Evolutionary conservation across 2,113 vertebrate species (phyloP).

Genomic region (Aptenodytes patagonicus): DNA sequence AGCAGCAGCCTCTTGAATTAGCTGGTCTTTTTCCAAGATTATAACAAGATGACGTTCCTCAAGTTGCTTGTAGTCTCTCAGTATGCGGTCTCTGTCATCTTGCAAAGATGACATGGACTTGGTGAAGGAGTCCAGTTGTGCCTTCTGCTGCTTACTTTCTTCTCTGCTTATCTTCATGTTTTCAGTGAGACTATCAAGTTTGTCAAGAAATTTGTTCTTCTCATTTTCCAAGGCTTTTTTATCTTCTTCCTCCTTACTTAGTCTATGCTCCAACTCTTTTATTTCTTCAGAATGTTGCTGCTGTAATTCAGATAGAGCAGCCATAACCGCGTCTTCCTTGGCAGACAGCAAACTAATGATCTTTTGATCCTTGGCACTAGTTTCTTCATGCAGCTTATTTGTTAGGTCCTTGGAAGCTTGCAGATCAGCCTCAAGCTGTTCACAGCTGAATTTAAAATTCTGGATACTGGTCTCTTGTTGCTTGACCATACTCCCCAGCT

Average conservation of each 20-base stretch:
- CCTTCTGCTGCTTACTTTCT: constrained; percentile 79
- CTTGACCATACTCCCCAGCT: constrained; percentile 69
- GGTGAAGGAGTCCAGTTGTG: constrained; percentile 85
- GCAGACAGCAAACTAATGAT: constrained; percentile 85
- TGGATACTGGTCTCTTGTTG: constrained; percentile 81
- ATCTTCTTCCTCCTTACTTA: constrained; percentile 64
- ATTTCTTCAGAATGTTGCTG: constrained; percentile 83
- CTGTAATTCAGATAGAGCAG: constrained; percentile 73
- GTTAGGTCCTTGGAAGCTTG: constrained; percentile 82
- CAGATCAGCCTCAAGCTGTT: constrained; percentile 88
- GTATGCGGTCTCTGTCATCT: constrained; percentile 87
- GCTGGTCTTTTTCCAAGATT: constrained; percentile 89
- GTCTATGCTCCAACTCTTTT: constrained; percentile 76
- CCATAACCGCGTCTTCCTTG: constrained; percentile 85
- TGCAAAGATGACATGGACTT: constrained; percentile 95
- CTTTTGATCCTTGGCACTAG: constrained; percentile 84
- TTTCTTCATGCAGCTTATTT: constrained; percentile 80
- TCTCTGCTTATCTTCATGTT: constrained; percentile 75
- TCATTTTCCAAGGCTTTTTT: constrained; percentile 77
- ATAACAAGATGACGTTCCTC: constrained; percentile 88
- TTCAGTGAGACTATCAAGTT: constrained; percentile 73
- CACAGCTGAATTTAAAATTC: constrained; percentile 78
- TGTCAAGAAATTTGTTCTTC: constrained; percentile 72
- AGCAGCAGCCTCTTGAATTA: constrained; percentile 92
- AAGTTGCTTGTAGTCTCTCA: constrained; percentile 87